Evolutionary conservation across 2,797 vertebrate species (phyloP).

Genomic region (Anguilla pacifica): DNA sequence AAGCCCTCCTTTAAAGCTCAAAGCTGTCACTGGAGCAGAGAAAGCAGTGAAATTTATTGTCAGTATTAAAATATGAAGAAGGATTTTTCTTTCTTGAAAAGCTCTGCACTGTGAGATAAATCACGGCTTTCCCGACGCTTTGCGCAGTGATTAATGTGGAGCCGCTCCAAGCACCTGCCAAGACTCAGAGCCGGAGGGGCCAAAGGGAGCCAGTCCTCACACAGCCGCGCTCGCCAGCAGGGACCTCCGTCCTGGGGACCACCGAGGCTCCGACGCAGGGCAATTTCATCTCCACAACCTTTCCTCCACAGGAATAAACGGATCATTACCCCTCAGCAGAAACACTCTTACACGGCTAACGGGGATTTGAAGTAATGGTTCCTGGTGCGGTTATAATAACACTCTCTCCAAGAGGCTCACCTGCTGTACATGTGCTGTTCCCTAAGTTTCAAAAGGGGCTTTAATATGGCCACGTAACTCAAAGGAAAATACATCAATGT

Average conservation of each 20-base stretch:
- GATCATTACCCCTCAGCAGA: not conserved
- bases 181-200: not conserved
- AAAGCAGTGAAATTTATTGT: constrained; percentile 28
- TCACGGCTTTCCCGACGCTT: constrained; percentile 45
- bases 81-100: constrained; percentile 48
- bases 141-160: constrained; percentile 37
- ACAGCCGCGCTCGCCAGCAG: not conserved
- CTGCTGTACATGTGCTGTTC: not conserved
- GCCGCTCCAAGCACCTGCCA: constrained; percentile 39
- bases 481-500: constrained; percentile 25
- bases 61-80: constrained; percentile 30
- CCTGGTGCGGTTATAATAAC: constrained; percentile 6
- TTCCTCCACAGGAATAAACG: not conserved
- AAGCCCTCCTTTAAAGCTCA: constrained; percentile 33
- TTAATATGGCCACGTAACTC: constrained; percentile 21
- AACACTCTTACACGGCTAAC: constrained; percentile 13
- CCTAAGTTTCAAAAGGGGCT: not conserved
- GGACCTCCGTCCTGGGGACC: not conserved
- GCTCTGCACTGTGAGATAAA: constrained; percentile 51
- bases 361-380: not conserved
- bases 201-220: not conserved
- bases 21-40: constrained; percentile 21
- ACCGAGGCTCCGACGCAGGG: not conserved
- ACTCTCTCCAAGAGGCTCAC: not conserved
- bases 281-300: not conserved